A percentile compares a stretch with the other conserved stretches of the same genome.
Evolutionary conservation across 2,888 invertebrate genomes (phyloP).

Genomic region (Nephrotoma guestfalica): DNA sequence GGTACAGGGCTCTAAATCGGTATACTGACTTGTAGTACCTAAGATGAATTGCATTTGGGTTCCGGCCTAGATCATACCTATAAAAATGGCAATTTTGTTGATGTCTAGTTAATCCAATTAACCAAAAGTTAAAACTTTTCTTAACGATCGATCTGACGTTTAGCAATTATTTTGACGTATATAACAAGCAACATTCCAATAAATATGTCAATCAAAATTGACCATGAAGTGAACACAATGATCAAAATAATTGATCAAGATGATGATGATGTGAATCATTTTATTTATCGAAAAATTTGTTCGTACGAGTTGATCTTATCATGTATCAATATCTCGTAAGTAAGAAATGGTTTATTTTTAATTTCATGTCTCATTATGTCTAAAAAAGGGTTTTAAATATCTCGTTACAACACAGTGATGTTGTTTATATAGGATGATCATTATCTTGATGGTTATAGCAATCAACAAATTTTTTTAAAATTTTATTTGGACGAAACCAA

Average conservation of each 20-base stretch:
- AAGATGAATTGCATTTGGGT: not conserved
- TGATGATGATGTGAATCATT: not conserved
- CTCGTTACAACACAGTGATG: not conserved
- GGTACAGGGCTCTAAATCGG: not conserved
- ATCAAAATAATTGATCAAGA: not conserved
- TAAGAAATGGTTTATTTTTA: not conserved
- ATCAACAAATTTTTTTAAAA: not conserved
- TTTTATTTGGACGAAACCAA: not conserved
- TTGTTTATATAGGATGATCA: not conserved
- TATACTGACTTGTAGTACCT: not conserved
- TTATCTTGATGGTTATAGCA: not conserved
- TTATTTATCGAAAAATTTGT: not conserved
- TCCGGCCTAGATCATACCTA: no score
- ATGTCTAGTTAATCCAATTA: not conserved
- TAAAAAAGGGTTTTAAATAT: not conserved
- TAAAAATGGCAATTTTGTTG: no score
- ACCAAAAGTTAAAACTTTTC: not conserved
- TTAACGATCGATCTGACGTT: not conserved
- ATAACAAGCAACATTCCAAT: not conserved
- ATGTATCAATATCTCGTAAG: not conserved
- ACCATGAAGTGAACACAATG: not conserved
- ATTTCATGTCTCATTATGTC: not conserved
- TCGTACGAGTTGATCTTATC: not conserved
- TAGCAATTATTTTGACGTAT: not conserved
- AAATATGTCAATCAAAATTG: not conserved